These are phyloP conservation scores for Chloromyia formosa DNA, from an alignment of 2,888 invertebrate genomes.

Conservation along the genomic window DNA sequence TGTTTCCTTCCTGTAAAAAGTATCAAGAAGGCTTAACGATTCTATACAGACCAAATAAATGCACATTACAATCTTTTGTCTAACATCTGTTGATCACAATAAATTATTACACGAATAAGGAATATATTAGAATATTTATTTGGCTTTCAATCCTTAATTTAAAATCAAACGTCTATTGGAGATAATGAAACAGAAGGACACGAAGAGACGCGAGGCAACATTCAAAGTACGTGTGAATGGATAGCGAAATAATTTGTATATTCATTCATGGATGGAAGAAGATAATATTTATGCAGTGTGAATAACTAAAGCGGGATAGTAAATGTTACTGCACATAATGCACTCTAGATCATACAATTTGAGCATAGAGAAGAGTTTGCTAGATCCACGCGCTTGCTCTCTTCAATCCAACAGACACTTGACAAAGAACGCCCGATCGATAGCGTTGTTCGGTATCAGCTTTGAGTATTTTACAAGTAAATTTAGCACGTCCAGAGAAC, in stretches of 20 bases:
- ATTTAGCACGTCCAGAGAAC: slow-evolving; percentile 58
- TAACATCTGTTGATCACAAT: slow-evolving; percentile 11
- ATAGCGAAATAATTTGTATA: background rate
- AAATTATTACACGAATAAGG: slow-evolving; percentile 17
- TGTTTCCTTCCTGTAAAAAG: background rate
- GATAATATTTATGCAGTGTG: background rate
- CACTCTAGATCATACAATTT: background rate
- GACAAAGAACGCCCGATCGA: slow-evolving; percentile 62
- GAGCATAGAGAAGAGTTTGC: background rate
- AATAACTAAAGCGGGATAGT: slow-evolving; percentile 4
- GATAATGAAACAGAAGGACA: background rate
- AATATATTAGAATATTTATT: slow-evolving; percentile 17
- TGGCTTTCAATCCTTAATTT: slow-evolving; percentile 4
- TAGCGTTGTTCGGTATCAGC: slow-evolving; percentile 62
- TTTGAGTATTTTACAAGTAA: slow-evolving; percentile 62
- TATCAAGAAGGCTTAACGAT: slow-evolving; percentile 2
- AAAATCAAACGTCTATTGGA: background rate
- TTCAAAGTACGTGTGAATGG: background rate
- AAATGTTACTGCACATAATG: background rate
- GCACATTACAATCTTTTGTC: slow-evolving; percentile 4
- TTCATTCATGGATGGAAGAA: background rate
- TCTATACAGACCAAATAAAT: background rate
- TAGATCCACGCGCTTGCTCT: background rate
- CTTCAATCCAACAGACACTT: slow-evolving; percentile 57
- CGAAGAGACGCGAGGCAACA: background rate